Evolutionary conservation across 1,140 invertebrate genomes (phyloP), one percentile per base, ranked within the genome.

Genomic region (Pinna nobilis): DNA sequence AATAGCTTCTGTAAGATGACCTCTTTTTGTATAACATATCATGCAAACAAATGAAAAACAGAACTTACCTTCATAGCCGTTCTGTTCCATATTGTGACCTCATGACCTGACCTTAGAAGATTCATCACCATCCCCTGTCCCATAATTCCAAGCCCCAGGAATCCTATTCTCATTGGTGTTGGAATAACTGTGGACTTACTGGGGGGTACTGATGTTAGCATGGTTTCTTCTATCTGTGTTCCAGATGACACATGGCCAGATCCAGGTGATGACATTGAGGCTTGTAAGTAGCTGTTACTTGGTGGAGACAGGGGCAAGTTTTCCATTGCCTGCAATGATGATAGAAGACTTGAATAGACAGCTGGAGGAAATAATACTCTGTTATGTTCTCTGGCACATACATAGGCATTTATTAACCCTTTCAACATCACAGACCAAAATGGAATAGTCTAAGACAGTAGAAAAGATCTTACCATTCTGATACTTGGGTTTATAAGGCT

Each of bases 81-180:
- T 81, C 97, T 92, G 90, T 98, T 98, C 97, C 97, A 98, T 39
- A 98, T 93, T 77, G 95, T 93, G 13, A 98, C 95, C 84, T 94
- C 94, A 88, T 98, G 97, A 7, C 96, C 96, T 55, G 96, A 97
- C 86, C 96, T 95, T 76, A 98, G 92, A 23, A 99, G 91, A 88
- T 98, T 98, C 82, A 85, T 91, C 0, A 98, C 96, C 83, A 98
- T 96, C 23, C 96, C 95, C 50, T 94, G 94, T n/a, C 97, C 97
- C 94, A 99, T 98, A 80, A 96, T 97, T 47, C 97, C 97, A 9
- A 98, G 91, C 0, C 97, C 97, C 39, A 99, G 92, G 88, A 98
- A 98, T 15, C 97, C 97, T 86, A 98, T 97, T 82, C 94, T 96
- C 85, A 96, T 92, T 66, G 92, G 92, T 13, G 96, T 97, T 1